Percentiles rank a stretch among this genome's conserved stretches.
Conservation (phyloP, 1,140 invertebrate genomes). For the Dendroctonus ponderosae region DNA sequence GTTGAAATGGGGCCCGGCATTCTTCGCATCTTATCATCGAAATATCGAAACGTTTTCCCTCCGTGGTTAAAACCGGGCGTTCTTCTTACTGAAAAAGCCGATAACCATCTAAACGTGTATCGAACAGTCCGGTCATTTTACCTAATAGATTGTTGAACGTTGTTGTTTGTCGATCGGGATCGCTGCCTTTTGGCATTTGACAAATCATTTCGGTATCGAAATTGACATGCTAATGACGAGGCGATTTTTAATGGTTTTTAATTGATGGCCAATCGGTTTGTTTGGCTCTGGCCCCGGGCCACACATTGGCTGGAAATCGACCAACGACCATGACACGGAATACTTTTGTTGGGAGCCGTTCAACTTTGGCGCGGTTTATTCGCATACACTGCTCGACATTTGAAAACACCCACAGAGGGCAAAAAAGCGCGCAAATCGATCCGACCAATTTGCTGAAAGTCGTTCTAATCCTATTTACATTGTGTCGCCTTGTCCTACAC, state of each 20-base stretch:
- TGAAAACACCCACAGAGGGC: too few relatives aligned
- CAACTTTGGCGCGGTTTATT: too few relatives aligned
- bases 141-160: conserved; percentile 17
- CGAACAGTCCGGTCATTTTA: conserved; percentile 22
- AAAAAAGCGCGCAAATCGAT: too few relatives aligned
- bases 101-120: conserved; percentile 19
- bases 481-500: too few relatives aligned
- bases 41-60: too few relatives aligned
- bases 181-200: neutral
- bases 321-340: too few relatives aligned
- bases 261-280: conserved; percentile 16
- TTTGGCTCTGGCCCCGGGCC: neutral
- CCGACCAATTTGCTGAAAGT: too few relatives aligned
- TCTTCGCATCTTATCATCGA: neutral
- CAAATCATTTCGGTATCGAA: conserved; percentile 21
- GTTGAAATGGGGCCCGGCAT: neutral
- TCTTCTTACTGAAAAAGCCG: neutral
- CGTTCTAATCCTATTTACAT: too few relatives aligned
- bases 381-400: too few relatives aligned
- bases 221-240: conserved; percentile 17
- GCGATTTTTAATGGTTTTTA: conserved; percentile 20
- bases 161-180: conserved; percentile 13
- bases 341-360: too few relatives aligned
- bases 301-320: neutral
- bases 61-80: too few relatives aligned